Evolutionary conservation across 37 sponge, comb jelly and placozoan species (phyloP).

Genomic region (Lycopodina hypogea): DNA sequence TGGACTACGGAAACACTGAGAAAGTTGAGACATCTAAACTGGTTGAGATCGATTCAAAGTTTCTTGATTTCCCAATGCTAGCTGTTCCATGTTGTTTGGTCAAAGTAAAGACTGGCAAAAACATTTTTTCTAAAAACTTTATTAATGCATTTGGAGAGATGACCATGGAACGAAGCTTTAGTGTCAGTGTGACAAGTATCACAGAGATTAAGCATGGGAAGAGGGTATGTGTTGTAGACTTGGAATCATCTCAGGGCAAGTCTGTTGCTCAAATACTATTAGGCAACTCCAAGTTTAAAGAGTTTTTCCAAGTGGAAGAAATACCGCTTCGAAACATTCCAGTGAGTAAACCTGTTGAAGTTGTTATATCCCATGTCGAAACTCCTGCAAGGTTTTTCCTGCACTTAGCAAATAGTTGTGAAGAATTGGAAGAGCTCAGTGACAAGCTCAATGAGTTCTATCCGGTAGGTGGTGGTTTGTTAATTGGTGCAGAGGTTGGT

Average conservation of each 20-base stretch:
- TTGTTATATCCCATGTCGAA: constrained; percentile 13
- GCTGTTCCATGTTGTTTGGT: constrained; percentile 46
- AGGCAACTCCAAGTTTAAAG: neutral
- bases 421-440: neutral
- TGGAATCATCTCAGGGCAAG: neutral
- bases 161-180: constrained; percentile 6
- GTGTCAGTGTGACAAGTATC: neutral
- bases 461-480: neutral
- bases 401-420: constrained; percentile 29
- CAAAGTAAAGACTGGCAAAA: neutral
- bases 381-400: constrained; percentile 44
- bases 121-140: neutral
- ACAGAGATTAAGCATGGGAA: neutral
- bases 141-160: constrained; percentile 25
- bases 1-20: constrained; percentile 79
- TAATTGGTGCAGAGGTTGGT: constrained; percentile 15
- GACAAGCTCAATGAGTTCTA: constrained; percentile 15
- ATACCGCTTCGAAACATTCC: constrained; percentile 17
- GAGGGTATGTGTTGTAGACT: constrained; percentile 8
- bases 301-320: neutral
- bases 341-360: constrained; percentile 4
- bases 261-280: neutral
- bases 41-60: constrained; percentile 16
- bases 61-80: constrained; percentile 31
- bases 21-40: constrained; percentile 10